Percentiles rank a stretch among this genome's conserved stretches.
phyloP scores from a whole-genome alignment of 2,888 invertebrate species.

The Romanomermis culicivorax region DNA sequence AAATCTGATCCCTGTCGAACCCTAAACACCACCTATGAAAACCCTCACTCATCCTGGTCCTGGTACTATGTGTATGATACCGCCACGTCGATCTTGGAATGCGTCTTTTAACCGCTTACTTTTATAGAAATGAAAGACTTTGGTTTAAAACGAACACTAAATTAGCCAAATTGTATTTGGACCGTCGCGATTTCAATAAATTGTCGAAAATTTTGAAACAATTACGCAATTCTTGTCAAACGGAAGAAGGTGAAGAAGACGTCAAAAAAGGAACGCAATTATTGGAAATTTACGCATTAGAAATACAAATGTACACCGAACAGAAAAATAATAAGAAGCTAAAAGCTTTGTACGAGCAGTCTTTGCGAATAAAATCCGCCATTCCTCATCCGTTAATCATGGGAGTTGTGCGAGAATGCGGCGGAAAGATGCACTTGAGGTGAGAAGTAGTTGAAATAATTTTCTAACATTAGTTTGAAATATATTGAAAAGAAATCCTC shows the following conservation, averaged over 20 bases:
- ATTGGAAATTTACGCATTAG: slow-evolving; percentile 88
- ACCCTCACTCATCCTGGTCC: too few relatives aligned
- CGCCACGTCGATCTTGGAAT: too few relatives aligned
- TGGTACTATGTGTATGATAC: too few relatives aligned
- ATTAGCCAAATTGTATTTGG: slow-evolving; percentile 89
- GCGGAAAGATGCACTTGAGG: slow-evolving; percentile 95
- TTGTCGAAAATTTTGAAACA: slow-evolving; percentile 89
- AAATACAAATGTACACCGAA: slow-evolving; percentile 99
- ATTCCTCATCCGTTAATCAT: slow-evolving; percentile 99
- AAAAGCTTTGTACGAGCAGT: slow-evolving; percentile 75
- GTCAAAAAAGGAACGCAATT: slow-evolving; percentile 53
- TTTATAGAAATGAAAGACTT: slow-evolving; percentile 82
- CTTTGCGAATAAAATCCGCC: slow-evolving; percentile 90
- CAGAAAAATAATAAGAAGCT: slow-evolving; percentile 97
- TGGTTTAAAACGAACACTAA: slow-evolving; percentile 99
- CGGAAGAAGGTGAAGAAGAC: slow-evolving; percentile 63
- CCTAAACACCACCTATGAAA: too few relatives aligned
- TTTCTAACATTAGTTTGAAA: too few relatives aligned
- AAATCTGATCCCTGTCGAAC: too few relatives aligned
- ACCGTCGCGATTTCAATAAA: slow-evolving; percentile 76
- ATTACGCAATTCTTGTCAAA: slow-evolving; percentile 81
- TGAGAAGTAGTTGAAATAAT: too few relatives aligned
- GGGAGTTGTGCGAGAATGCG: slow-evolving; percentile 98
- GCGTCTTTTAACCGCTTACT: too few relatives aligned
- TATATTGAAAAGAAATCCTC: too few relatives aligned